Evolutionary conservation across 2,888 invertebrate genomes (phyloP), one percentile per base, ranked within the genome.

Genomic region (Tenthredo distinguenda): DNA sequence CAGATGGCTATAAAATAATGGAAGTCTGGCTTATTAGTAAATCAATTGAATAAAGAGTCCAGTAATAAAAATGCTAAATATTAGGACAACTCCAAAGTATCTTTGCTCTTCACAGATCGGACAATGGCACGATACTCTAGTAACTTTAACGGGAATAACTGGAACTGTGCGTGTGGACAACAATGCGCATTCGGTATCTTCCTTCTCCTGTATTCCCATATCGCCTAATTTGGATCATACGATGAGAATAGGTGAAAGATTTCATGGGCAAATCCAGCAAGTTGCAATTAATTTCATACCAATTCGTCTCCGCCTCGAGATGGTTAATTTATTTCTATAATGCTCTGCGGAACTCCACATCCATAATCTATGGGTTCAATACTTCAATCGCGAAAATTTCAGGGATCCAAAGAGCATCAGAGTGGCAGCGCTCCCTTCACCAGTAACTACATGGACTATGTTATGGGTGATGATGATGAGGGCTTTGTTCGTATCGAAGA

Each of bases 211-310:
- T 87, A 92, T 94, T 84, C 94, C 94, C 50, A 77, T 77, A 37
- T 89, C 94, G 40, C 91, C 93, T 10, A 92, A 94, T 88, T 93
- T 94, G 6, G 92, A 92, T 87, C 90, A 94, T 62, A 91, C 92
- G 86, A 92, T 95, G 88, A 90, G 88, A 86, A 89, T 95, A 4
- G 95, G 95, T 9, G 94, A 94, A 89, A 93, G 91, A 87, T 92
- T 94, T 85, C 94, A 93, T 50, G 95, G 95, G 1, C 94, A 94
- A 90, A 91, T 95, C 82, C 94, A 95, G 88, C 94, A 94, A 87
- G 71, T 95, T 10, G 91, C 93, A 50, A 88, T 95, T 21, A 95
- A 95, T 89, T 95, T 95, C 87, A 93, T 92, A 62, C 94, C 94
- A 1, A 87, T 95, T 58, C 90, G 90, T 84, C 90, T 94, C 87